Conservation (phyloP, 2,888 invertebrate species). For the Dryobota labecula region DNA sequence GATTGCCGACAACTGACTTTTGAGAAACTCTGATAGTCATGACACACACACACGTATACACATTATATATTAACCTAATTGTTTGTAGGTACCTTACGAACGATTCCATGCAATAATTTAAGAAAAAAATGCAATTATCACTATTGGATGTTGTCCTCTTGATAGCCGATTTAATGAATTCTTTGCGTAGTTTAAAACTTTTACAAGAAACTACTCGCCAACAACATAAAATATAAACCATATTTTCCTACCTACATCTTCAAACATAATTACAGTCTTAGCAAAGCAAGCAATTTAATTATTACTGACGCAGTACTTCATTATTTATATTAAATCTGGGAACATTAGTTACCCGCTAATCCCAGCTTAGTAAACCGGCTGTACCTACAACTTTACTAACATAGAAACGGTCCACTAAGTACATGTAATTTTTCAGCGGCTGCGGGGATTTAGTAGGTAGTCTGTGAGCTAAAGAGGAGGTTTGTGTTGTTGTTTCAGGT, state of each 20-base stretch:
- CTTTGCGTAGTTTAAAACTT: background rate
- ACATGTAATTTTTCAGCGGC: conserved; percentile 49
- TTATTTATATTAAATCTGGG: conserved; percentile 59
- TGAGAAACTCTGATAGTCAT: background rate
- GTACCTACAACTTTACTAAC: conserved; percentile 44
- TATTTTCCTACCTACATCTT: conserved; percentile 15
- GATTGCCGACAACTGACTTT: background rate
- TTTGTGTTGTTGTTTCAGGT: conserved; percentile 21
- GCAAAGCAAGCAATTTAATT: conserved; percentile 52
- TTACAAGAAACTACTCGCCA: background rate
- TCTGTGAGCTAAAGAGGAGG: background rate
- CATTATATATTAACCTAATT: background rate
- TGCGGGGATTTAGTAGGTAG: conserved; percentile 14
- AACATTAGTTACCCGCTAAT: conserved; percentile 61
- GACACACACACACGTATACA: background rate
- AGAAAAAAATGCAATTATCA: background rate
- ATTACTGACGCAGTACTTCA: conserved; percentile 48
- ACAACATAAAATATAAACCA: conserved; percentile 5
- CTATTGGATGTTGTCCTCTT: background rate
- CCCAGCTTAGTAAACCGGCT: conserved; percentile 42
- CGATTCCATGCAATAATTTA: too few relatives aligned
- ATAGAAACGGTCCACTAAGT: conserved; percentile 45
- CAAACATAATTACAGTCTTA: conserved; percentile 39
- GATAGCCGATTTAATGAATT: background rate
- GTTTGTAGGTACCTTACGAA: background rate